These are phyloP conservation scores for Operophtera brumata DNA, from an alignment of 2,888 invertebrate genomes.

Conservation along the genomic window DNA sequence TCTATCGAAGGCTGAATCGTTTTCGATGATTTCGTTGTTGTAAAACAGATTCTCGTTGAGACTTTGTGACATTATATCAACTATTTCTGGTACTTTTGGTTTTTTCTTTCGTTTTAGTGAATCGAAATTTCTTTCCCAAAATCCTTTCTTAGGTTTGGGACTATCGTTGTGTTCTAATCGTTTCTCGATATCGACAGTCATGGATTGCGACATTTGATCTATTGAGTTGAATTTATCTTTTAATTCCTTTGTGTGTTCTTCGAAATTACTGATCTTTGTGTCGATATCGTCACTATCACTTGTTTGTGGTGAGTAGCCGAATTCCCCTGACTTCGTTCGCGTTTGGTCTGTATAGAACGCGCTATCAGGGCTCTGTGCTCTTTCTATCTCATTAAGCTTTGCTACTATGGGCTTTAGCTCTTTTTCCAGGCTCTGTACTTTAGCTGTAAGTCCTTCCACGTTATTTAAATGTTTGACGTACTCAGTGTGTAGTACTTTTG, in stretches of 20 bases:
- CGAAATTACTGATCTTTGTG: conserved; percentile 57
- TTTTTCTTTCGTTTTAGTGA: conserved; percentile 73
- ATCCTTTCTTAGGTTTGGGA: conserved; percentile 75
- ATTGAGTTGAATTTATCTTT: conserved; percentile 76
- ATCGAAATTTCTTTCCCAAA: conserved; percentile 79
- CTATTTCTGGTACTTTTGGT: conserved; percentile 66
- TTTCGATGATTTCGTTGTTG: conserved; percentile 73
- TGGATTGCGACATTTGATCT: conserved; percentile 78
- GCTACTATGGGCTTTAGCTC: conserved; percentile 79
- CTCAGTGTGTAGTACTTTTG: conserved; percentile 85
- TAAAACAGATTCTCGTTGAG: conserved; percentile 77
- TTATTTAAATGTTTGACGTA: conserved; percentile 67
- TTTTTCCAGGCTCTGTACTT: conserved; percentile 84
- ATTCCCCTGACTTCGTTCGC: conserved; percentile 72
- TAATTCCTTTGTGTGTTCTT: conserved; percentile 66
- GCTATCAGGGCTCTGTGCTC: conserved; percentile 72
- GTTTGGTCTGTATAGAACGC: conserved; percentile 80
- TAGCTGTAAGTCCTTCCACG: conserved; percentile 85
- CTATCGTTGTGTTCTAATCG: conserved; percentile 64
- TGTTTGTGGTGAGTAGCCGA: conserved; percentile 73
- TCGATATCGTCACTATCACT: conserved; percentile 74
- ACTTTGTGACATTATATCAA: conserved; percentile 78
- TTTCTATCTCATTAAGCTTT: conserved; percentile 67
- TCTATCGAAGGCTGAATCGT: conserved; percentile 63
- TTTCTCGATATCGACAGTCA: conserved; percentile 75